Evolutionary conservation across 2,888 invertebrate genomes (phyloP).

Genomic region (Anarsia innoxiella): DNA sequence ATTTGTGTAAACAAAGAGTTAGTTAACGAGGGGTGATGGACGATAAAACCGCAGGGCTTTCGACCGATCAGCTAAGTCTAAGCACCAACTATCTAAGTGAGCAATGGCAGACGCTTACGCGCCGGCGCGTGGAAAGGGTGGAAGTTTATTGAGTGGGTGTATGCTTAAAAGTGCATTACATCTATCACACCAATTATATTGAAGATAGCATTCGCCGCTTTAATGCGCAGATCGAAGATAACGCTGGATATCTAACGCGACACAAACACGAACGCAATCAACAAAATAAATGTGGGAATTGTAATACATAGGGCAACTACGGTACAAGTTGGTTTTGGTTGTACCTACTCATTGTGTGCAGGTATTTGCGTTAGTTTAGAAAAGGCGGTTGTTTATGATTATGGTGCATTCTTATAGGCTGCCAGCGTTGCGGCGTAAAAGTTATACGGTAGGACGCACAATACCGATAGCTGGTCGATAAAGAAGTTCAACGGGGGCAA

Average conservation of each 20-base stretch:
- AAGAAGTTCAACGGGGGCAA: slow-evolving; percentile 2
- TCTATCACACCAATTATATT: slow-evolving; percentile 16
- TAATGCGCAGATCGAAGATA: slow-evolving; percentile 15
- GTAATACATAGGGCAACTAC: slow-evolving; percentile 25
- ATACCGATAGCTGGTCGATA: slow-evolving; percentile 6
- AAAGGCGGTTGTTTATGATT: neutral
- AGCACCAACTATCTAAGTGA: slow-evolving; percentile 7
- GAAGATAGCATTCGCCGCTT: slow-evolving; percentile 11
- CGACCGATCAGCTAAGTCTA: slow-evolving; percentile 6
- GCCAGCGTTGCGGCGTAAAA: slow-evolving; percentile 4
- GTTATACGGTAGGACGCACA: slow-evolving; percentile 4
- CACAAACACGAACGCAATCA: slow-evolving; percentile 39
- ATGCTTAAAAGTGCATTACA: slow-evolving; percentile 14
- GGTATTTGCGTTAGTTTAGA: no score
- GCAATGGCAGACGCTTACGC: slow-evolving; percentile 8
- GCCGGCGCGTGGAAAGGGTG: slow-evolving; percentile 9
- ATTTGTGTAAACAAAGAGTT: slow-evolving; percentile 4
- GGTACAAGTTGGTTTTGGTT: slow-evolving; percentile 16
- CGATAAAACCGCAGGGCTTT: slow-evolving; percentile 8
- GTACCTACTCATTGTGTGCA: slow-evolving; percentile 14
- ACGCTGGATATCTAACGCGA: slow-evolving; percentile 34
- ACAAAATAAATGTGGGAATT: slow-evolving; percentile 46
- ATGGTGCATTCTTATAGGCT: slow-evolving; percentile 3
- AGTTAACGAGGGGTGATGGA: slow-evolving; percentile 7
- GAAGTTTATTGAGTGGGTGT: slow-evolving; percentile 12